These are phyloP conservation scores for Catocala nupta DNA, from an alignment of 2,888 invertebrate genomes.

Conservation along the genomic window DNA sequence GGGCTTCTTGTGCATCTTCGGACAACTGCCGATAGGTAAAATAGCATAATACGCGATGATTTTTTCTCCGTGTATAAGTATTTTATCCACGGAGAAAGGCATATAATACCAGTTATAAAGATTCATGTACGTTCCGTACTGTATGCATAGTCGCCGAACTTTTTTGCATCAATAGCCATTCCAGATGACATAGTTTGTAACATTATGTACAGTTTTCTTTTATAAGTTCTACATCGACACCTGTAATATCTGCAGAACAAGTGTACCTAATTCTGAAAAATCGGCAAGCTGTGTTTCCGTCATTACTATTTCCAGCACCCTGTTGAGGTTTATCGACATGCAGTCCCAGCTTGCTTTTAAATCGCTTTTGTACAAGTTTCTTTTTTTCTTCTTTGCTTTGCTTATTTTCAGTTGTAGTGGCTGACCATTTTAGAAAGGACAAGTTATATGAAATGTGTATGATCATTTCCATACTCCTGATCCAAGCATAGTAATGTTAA, in stretches of 20 bases:
- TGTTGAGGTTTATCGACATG: no score
- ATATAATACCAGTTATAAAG: no score
- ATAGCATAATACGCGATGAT: slow-evolving; percentile 33
- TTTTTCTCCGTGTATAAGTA: slow-evolving; percentile 9
- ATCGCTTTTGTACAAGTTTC: no score
- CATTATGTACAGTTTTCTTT: not conserved
- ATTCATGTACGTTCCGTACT: not conserved
- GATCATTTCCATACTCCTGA: not conserved
- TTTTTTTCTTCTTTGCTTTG: no score
- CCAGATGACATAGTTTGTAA: not conserved
- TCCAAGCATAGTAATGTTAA: not conserved
- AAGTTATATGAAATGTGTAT: not conserved
- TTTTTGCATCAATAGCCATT: not conserved
- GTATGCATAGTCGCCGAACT: not conserved
- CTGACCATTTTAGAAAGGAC: not conserved
- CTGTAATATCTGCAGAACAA: no score
- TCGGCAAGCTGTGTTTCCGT: no score
- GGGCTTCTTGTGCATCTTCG: slow-evolving; percentile 54
- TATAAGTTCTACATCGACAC: no score
- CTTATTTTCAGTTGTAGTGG: no score
- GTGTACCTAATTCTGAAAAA: no score
- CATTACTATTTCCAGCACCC: no score
- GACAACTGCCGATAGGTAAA: slow-evolving; percentile 49
- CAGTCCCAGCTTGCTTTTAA: no score
- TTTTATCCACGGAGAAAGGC: not conserved